phyloP scores from a whole-genome alignment of 2,888 invertebrate species.

The Eupithecia subfuscata region DNA sequence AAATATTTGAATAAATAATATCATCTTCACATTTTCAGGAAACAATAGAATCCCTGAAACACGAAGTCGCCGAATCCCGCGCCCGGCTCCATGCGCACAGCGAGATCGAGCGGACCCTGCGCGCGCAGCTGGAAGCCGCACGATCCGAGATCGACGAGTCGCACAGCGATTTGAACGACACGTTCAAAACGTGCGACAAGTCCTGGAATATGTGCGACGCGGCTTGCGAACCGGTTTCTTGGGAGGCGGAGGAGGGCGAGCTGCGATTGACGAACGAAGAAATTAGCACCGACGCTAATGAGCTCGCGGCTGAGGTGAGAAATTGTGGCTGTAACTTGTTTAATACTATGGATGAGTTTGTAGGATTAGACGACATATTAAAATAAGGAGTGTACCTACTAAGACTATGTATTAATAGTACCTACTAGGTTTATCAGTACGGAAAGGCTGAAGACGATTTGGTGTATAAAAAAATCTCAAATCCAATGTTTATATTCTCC shows the following conservation, averaged over 20 bases:
- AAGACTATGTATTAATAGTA: too few species aligned
- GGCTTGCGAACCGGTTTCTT: slow-evolving; percentile 76
- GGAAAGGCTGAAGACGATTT: not conserved
- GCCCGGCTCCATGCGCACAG: slow-evolving; percentile 75
- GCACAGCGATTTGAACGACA: not conserved
- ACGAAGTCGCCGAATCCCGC: slow-evolving; percentile 77
- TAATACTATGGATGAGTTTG: not conserved
- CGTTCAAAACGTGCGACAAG: slow-evolving; percentile 41
- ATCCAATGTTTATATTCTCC: not conserved
- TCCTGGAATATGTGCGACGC: slow-evolving; percentile 70
- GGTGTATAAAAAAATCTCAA: not conserved
- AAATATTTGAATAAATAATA: not conserved
- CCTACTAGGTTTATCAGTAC: too few species aligned
- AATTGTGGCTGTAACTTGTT: slow-evolving; percentile 26
- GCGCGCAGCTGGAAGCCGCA: slow-evolving; percentile 77
- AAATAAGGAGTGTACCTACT: too few species aligned
- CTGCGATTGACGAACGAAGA: slow-evolving; percentile 71
- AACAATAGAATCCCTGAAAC: slow-evolving; percentile 77
- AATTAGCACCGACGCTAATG: slow-evolving; percentile 76
- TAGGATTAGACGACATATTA: too few species aligned
- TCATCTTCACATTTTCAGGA: slow-evolving; percentile 56
- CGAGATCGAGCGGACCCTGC: slow-evolving; percentile 76
- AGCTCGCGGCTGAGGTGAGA: slow-evolving; percentile 77
- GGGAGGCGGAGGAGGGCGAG: slow-evolving; percentile 71
- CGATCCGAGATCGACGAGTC: slow-evolving; percentile 60